Evolutionary conservation across 2,113 vertebrate genomes (phyloP), one percentile per base, ranked within the genome.

Genomic region (Leptodactylus fuscus): DNA sequence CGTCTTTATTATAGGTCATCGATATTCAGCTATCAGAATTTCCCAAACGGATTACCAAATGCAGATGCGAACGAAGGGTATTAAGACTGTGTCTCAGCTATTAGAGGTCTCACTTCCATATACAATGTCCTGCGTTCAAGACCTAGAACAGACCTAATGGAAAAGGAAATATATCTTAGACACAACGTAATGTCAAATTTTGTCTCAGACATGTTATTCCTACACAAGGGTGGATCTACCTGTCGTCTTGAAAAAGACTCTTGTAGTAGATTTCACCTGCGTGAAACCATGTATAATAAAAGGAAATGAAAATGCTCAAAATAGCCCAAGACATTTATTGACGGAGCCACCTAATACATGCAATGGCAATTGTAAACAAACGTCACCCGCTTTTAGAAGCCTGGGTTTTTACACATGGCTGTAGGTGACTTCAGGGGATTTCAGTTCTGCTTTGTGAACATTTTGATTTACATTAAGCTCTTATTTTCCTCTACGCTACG

Each of bases 401-500:
- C 12, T 46, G 38, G 70, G n/a, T 27, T 74, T 46, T 46, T 46
- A 74, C 41, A 46, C 38, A n/a, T 1, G 8, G 11, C 12, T 41
- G 20, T 4, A 18, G 20, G 12, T 36, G 12, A 71, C n/a, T 71
- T 71, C 38, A 12, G 24, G 13, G 24, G 41, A 74, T 74, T 74
- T 74, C 41, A 74, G 22, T 74, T 74, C 70, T 46, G 70, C 70
- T 74, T 74, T 74, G n/a, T 74, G 22, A 34, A n/a, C 70, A 46
- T 15, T 46, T 5, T 70, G 5, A 74, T 74, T 74, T 74, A 46
- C 70, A 74, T 74, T 24, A 70, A 12, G 13, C 46, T 48, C 8
- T 48, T 48, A 48, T 48, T 48, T 48, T 11, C 46, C 46, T 13
- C 13, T 48, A 41, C 5, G 41, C 9, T 41, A 41, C 41, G n/a